phyloP scores from a whole-genome alignment of 1,140 invertebrate species.

The Dolichoris vasculosae region DNA sequence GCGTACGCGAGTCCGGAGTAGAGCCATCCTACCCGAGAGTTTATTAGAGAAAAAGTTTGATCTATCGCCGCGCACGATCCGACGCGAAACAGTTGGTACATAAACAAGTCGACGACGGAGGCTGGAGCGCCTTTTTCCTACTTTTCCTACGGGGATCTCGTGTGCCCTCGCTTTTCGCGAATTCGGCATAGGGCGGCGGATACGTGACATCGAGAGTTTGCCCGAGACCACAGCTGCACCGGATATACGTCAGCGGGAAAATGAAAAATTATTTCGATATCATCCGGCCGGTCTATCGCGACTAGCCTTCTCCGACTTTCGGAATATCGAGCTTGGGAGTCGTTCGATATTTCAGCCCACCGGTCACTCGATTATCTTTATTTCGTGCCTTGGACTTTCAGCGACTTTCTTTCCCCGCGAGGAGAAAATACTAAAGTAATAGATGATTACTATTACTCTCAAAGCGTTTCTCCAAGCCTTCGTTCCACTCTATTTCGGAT shows the following conservation, averaged over 20 bases:
- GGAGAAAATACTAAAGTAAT: background rate
- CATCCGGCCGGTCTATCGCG: slow-evolving; percentile 21
- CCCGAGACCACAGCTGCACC: slow-evolving; percentile 48
- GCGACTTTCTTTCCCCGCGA: background rate
- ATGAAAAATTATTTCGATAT: slow-evolving; percentile 56
- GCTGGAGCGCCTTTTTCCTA: background rate
- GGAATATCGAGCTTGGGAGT: background rate
- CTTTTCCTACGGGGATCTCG: too few relatives aligned
- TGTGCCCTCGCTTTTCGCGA: slow-evolving; percentile 22
- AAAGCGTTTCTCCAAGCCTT: too few relatives aligned
- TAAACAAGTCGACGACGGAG: slow-evolving; percentile 30
- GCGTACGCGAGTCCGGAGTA: background rate
- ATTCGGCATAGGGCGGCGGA: slow-evolving; percentile 24
- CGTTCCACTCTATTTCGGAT: too few relatives aligned
- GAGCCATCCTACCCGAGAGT: slow-evolving; percentile 35
- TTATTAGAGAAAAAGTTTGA: slow-evolving; percentile 70
- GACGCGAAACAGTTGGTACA: slow-evolving; percentile 45
- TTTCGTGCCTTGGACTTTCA: slow-evolving; percentile 1
- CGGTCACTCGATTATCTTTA: background rate
- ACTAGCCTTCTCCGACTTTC: background rate
- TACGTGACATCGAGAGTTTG: slow-evolving; percentile 42
- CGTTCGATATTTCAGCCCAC: slow-evolving; percentile 18
- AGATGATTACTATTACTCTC: too few relatives aligned
- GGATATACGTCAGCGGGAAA: slow-evolving; percentile 50
- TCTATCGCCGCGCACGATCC: slow-evolving; percentile 57